Evolutionary conservation across 53 echinoderm and acorn worm genomes (phyloP).

Genomic region (Paracentrotus lividus): DNA sequence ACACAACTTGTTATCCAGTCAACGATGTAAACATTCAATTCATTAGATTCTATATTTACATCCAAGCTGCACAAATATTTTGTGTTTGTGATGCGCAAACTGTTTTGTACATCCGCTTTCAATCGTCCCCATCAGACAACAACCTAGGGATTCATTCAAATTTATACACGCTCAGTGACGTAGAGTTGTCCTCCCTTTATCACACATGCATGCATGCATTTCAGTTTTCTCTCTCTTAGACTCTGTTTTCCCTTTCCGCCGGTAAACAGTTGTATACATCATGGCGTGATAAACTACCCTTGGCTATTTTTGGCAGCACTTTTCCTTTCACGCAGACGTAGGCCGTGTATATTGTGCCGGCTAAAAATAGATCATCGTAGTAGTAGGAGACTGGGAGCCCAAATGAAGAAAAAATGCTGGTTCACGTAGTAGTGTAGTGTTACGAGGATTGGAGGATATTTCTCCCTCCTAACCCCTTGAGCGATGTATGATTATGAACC

Average conservation of each 20-base stretch:
- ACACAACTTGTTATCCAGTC: not conserved
- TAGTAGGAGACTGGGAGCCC: slow-evolving; percentile 1
- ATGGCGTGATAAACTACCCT: slow-evolving; percentile 15
- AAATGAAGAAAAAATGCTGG: not conserved
- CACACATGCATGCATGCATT: not conserved
- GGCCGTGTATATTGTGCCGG: slow-evolving; percentile 35
- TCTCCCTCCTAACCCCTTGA: not conserved
- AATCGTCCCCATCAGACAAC: not conserved
- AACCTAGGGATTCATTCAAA: slow-evolving; percentile 23
- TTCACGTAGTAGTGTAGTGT: slow-evolving; percentile 39
- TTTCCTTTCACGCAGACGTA: slow-evolving; percentile 56
- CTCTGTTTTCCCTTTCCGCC: not conserved
- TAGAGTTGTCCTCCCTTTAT: not conserved
- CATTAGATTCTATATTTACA: slow-evolving; percentile 34
- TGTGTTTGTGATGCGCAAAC: not conserved
- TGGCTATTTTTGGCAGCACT: slow-evolving; percentile 46
- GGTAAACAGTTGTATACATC: slow-evolving; percentile 60
- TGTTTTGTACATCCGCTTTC: not conserved
- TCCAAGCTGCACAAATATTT: slow-evolving; percentile 56
- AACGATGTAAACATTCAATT: not conserved
- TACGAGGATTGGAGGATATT: not conserved
- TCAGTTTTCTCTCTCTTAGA: not conserved
- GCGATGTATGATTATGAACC: slow-evolving; percentile 42
- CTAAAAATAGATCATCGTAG: slow-evolving; percentile 43
- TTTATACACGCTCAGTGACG: slow-evolving; percentile 41